These are phyloP conservation scores for Oceanodroma tethys DNA, from an alignment of 2,113 vertebrate genomes.

Conservation along the genomic window DNA sequence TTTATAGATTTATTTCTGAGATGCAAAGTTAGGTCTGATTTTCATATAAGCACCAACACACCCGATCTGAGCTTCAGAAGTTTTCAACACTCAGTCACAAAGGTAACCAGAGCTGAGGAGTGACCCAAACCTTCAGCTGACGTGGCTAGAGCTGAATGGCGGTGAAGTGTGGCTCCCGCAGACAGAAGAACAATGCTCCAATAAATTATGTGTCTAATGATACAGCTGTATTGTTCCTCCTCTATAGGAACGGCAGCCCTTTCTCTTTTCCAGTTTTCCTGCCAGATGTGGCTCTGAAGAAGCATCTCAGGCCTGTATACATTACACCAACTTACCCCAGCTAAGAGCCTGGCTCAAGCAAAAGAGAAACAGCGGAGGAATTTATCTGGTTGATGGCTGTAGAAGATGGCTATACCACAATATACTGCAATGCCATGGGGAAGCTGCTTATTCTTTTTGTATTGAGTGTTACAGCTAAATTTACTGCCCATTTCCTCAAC, in stretches of 20 bases:
- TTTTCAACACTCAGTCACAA: background rate
- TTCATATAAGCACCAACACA: background rate
- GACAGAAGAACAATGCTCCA: background rate
- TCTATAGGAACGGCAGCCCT: background rate
- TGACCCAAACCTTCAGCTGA: background rate
- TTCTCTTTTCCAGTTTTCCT: background rate
- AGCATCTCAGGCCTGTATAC: background rate
- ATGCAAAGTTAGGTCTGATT: background rate
- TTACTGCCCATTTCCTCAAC: background rate
- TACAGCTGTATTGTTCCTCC: background rate
- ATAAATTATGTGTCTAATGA: background rate
- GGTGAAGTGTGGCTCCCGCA: background rate
- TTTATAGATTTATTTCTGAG: background rate
- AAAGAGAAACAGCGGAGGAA: background rate
- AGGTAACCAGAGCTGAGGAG: background rate
- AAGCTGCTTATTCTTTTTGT: background rate
- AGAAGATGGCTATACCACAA: background rate
- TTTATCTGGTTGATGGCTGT: background rate
- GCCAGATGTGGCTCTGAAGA: background rate
- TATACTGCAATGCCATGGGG: background rate
- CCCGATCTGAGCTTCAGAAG: background rate
- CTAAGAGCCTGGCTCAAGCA: background rate
- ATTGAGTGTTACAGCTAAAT: background rate
- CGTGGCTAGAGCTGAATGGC: rapidly evolving
- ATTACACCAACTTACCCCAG: background rate